phyloP scores from a whole-genome alignment of 2,888 invertebrate species.

The Euzophera pinguis region DNA sequence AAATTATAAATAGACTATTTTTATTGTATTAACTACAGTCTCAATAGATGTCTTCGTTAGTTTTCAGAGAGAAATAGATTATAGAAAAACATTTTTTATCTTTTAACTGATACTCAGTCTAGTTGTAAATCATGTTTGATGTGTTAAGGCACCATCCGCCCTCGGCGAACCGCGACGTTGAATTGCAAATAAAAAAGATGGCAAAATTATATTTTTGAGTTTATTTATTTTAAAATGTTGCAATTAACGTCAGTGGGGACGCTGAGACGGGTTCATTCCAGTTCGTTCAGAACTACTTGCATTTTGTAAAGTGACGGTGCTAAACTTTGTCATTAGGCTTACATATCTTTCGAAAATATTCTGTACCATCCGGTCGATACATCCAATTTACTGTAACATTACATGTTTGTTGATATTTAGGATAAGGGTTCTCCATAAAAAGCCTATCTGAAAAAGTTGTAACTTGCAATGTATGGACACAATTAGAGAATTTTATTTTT shows the following conservation, averaged over 20 bases:
- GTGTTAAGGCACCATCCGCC: not conserved
- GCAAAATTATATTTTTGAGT: slow-evolving; percentile 3
- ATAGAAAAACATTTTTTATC: slow-evolving; percentile 15
- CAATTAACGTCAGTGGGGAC: slow-evolving; percentile 5
- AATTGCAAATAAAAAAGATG: not conserved
- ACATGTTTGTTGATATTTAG: not conserved
- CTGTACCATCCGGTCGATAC: slow-evolving; percentile 16
- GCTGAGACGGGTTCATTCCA: not conserved
- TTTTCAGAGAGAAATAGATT: slow-evolving; percentile 8
- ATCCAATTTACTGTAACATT: slow-evolving; percentile 15
- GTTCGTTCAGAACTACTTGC: not conserved
- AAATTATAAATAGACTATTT: slow-evolving; percentile 13
- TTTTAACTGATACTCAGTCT: slow-evolving; percentile 19
- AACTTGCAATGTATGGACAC: not conserved
- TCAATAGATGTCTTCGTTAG: slow-evolving; percentile 4
- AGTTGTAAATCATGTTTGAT: slow-evolving; percentile 12
- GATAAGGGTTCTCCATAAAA: not conserved
- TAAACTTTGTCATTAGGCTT: slow-evolving; percentile 43
- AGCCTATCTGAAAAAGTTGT: not conserved
- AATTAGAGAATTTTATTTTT: slow-evolving; percentile 12
- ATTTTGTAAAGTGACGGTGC: slow-evolving; percentile 35
- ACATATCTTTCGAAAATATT: slow-evolving; percentile 17
- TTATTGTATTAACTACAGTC: slow-evolving; percentile 15
- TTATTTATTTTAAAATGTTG: slow-evolving; percentile 4
- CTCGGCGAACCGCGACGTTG: slow-evolving; percentile 1